Percentiles rank a stretch among this genome's conserved stretches.
Evolutionary conservation across 2,113 vertebrate species (phyloP).

Genomic region (Sterrhoptilus dennistouni): DNA sequence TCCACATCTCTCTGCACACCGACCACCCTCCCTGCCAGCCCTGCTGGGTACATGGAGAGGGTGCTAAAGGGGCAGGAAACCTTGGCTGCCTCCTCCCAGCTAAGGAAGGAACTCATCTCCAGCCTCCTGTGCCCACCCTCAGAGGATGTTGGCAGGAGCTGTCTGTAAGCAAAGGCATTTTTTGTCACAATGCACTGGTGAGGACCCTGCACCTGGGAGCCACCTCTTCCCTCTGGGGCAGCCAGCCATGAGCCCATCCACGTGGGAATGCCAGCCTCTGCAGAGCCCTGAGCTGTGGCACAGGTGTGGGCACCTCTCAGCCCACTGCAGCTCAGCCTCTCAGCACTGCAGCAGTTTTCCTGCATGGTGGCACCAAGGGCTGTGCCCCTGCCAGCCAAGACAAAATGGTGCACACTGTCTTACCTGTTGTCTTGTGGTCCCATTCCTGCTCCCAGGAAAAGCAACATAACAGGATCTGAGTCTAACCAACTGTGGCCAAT

Average conservation of each 20-base stretch:
- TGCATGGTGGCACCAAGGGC: background rate
- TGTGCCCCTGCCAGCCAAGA: background rate
- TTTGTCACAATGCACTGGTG: accelerated
- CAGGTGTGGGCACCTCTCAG: background rate
- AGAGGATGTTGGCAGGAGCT: accelerated
- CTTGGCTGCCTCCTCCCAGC: background rate
- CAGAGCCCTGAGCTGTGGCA: background rate
- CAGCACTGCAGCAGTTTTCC: accelerated
- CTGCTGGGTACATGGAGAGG: background rate
- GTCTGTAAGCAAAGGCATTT: background rate
- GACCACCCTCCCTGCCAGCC: background rate
- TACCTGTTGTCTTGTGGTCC: background rate
- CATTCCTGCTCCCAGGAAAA: background rate
- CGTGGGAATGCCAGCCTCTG: accelerated
- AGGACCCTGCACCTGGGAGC: background rate
- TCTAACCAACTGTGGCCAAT: background rate
- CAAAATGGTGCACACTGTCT: background rate
- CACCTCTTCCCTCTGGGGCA: background rate
- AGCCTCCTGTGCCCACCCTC: background rate
- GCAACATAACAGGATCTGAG: background rate
- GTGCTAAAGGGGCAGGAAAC: accelerated
- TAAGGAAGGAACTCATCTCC: background rate
- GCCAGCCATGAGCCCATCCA: background rate
- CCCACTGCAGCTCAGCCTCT: background rate
- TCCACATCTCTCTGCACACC: background rate